Conservation (phyloP, 2,888 invertebrate genomes). For the Ctena decussata region DNA sequence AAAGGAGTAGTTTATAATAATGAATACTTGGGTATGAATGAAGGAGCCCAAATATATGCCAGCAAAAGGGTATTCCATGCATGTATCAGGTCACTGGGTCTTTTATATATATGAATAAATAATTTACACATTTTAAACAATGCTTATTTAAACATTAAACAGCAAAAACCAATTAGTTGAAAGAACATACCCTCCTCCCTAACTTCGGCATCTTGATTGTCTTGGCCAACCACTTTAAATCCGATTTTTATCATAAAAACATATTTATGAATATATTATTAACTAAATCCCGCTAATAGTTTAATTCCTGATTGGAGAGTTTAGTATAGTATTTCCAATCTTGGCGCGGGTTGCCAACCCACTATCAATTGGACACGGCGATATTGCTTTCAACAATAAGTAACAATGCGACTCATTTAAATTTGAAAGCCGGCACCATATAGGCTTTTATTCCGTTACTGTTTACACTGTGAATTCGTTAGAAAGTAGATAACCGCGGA, state of each 20-base stretch:
- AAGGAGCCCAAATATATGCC: too few species aligned
- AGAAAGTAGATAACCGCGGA: constrained; percentile 26
- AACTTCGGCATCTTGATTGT: constrained; percentile 46
- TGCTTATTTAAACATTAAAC: background rate
- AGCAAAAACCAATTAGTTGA: background rate
- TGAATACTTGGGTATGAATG: too few species aligned
- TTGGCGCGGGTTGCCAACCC: constrained; percentile 50
- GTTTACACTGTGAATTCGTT: constrained; percentile 44
- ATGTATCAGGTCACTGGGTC: background rate
- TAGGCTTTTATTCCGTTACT: constrained; percentile 53
- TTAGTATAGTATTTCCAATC: background rate
- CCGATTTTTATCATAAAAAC: constrained; percentile 24
- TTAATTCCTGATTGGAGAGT: background rate
- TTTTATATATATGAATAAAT: background rate
- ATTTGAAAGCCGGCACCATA: constrained; percentile 54
- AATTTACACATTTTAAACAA: background rate
- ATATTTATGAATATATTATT: constrained; percentile 34
- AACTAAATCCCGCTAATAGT: constrained; percentile 7
- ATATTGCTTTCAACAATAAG: constrained; percentile 41
- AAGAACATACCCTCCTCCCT: constrained; percentile 49
- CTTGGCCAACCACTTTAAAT: background rate
- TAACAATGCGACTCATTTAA: constrained; percentile 53
- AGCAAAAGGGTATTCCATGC: too few species aligned
- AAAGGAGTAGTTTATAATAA: too few species aligned
- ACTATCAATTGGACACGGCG: constrained; percentile 45